Evolutionary conservation across 2,888 invertebrate species (phyloP).

Genomic region (Clitarchus hookeri): DNA sequence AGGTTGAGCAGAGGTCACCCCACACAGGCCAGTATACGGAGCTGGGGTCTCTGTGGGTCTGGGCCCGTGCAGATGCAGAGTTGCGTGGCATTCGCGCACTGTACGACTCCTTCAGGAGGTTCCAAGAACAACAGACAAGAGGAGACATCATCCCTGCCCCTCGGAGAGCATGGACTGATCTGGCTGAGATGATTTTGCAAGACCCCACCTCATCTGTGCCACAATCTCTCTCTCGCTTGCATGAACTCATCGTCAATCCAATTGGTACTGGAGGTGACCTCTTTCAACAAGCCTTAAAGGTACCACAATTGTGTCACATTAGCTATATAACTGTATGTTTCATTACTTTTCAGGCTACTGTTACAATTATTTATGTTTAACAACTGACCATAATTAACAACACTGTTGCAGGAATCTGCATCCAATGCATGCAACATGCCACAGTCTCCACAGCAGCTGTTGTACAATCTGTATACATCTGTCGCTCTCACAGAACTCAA

Average conservation of each 20-base stretch:
- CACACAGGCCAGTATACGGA: constrained; percentile 30
- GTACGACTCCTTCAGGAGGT: constrained; percentile 69
- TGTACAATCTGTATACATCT: constrained; percentile 79
- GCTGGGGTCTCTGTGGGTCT: constrained; percentile 59
- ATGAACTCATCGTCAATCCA: constrained; percentile 63
- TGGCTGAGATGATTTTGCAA: constrained; percentile 67
- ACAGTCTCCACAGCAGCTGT: constrained; percentile 80
- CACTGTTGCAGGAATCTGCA: constrained; percentile 64
- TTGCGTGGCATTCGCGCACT: constrained; percentile 66
- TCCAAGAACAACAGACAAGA: constrained; percentile 55
- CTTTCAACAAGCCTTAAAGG: constrained; percentile 70
- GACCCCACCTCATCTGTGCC: constrained; percentile 65
- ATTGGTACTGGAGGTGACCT: constrained; percentile 56
- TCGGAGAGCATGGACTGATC: constrained; percentile 63
- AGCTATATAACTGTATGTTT: background rate
- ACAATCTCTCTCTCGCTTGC: constrained; percentile 62
- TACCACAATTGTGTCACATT: constrained; percentile 53
- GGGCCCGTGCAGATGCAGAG: constrained; percentile 66
- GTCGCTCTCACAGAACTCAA: constrained; percentile 83
- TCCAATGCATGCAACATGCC: constrained; percentile 71
- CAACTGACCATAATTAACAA: background rate
- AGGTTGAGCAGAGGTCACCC: constrained; percentile 52
- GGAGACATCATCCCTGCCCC: constrained; percentile 54
- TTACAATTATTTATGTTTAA: too few species aligned
- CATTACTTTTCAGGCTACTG: too few species aligned